Evolutionary conservation across 1,140 invertebrate species (phyloP).

Genomic region (Magallana ariakensis): DNA sequence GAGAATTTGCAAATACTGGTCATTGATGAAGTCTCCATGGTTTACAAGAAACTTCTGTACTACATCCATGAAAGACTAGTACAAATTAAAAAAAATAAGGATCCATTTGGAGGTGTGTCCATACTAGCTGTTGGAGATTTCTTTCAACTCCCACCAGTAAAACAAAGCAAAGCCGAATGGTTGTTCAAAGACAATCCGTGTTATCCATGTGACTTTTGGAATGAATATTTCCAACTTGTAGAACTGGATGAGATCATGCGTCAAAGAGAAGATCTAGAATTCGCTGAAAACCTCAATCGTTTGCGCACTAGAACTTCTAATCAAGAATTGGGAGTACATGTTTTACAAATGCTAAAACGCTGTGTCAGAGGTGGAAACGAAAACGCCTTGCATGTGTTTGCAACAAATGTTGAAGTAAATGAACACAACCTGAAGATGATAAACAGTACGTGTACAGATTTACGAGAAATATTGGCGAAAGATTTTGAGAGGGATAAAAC

Average conservation of each 20-base stretch:
- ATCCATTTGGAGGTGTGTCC: not conserved
- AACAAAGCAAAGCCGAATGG: not conserved
- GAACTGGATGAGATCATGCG: not conserved
- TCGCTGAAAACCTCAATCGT: not conserved
- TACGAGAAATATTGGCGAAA: not conserved
- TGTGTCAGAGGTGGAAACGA: not conserved
- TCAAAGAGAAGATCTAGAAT: not conserved
- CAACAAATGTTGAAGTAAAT: conserved; percentile 39
- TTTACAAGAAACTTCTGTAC: conserved; percentile 43
- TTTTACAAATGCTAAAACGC: not conserved
- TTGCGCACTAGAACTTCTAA: not conserved
- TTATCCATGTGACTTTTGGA: not conserved
- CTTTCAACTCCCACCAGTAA: conserved; percentile 51
- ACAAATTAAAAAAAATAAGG: conserved; percentile 34
- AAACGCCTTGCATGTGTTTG: not conserved
- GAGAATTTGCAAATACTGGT: conserved; percentile 39
- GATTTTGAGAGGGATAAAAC: conserved; percentile 28
- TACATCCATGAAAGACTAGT: conserved; percentile 45
- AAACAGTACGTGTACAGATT: not conserved
- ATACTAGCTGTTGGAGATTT: conserved; percentile 50
- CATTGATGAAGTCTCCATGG: conserved; percentile 58
- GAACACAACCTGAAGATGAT: conserved; percentile 1
- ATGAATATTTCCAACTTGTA: not conserved
- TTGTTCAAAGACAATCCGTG: not conserved
- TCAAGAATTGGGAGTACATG: not conserved